A percentile compares a stretch with the other conserved stretches of the same genome.
Conservation (phyloP, 2,797 vertebrate species). For the Scolopax rusticola region DNA sequence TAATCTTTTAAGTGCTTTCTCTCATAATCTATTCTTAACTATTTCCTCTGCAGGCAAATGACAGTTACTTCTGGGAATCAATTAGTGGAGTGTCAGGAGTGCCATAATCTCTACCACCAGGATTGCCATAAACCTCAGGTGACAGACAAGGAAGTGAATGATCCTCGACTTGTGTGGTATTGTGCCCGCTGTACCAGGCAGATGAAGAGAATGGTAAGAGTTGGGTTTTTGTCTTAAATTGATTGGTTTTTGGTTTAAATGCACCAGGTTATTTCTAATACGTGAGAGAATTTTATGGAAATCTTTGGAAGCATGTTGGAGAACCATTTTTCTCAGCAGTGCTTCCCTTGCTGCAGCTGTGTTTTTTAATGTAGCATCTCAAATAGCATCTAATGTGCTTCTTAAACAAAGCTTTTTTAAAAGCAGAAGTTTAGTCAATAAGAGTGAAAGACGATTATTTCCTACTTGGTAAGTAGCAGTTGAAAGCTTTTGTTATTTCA, state of each 20-base stretch:
- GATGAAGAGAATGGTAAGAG: constrained; percentile 97
- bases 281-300: neutral
- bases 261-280: neutral
- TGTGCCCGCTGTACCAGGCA: constrained; percentile 97
- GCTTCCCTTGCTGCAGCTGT: neutral
- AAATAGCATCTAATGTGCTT: neutral
- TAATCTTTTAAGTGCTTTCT: constrained; percentile 51
- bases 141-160: constrained; percentile 98
- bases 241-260: neutral
- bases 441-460: neutral
- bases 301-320: neutral
- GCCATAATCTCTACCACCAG: constrained; percentile 99
- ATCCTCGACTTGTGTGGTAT: constrained; percentile 97
- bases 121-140: constrained; percentile 98
- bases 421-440: neutral
- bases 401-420: neutral
- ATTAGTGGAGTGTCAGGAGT: constrained; percentile 98
- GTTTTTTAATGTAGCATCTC: neutral
- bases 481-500: neutral
- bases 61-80: constrained; percentile 96
- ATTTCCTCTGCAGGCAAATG: constrained; percentile 90
- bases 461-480: neutral
- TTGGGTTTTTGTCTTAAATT: constrained; percentile 32
- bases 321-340: neutral
- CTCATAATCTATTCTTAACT: constrained; percentile 54